Evolutionary conservation across 2,113 vertebrate species (phyloP), one percentile per base, ranked within the genome.

Genomic region (Hemiprocne comata): DNA sequence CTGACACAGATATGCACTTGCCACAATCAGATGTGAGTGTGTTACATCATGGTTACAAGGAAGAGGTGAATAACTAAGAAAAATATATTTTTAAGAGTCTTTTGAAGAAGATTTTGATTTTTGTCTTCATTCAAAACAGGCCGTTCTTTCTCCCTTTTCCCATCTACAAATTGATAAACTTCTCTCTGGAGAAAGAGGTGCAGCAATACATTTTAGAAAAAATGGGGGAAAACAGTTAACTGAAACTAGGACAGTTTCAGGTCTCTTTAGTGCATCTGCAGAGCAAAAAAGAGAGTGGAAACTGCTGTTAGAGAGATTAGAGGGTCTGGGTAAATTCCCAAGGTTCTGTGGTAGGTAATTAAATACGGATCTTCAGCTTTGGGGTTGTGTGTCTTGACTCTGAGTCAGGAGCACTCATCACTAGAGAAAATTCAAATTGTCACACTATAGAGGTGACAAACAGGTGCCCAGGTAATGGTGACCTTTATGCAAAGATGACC

Each of bases 391-490:
- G 69, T 90, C 64, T 93, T 77, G 89, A 55, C 70, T 92, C 14
- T 79, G 58, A 89, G 92, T 79, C 80, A 61, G 60, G 57, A 97
- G 91, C 88, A 55, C 95, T 97, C 88, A 31, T 94, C 91, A 95
- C 57, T 25, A 84, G 90, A 96, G 87, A 93, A 89, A 89, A 82
- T 94, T 96, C 87, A 76, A 66, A 55, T 34, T 55, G 54, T 28
- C 51, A 17, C 40, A 42, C 20, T 16, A 17, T 15, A 34, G 61
- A 74, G 48, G 60, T 48, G 46, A 28, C 33, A 85, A 73, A 3
- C n/a, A 69, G 54, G 17, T 79, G 76, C 71, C 91, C 90, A 66
- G 42, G 42, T 67, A 21, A 20, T 17, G n/a, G 67, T 83, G 85
- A 74, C 31, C 74, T 31, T 55, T 40, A 50, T 53, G 73, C 34